Conservation (phyloP, 2,888 invertebrate species). For the Ichneumoninae sp. region DNA sequence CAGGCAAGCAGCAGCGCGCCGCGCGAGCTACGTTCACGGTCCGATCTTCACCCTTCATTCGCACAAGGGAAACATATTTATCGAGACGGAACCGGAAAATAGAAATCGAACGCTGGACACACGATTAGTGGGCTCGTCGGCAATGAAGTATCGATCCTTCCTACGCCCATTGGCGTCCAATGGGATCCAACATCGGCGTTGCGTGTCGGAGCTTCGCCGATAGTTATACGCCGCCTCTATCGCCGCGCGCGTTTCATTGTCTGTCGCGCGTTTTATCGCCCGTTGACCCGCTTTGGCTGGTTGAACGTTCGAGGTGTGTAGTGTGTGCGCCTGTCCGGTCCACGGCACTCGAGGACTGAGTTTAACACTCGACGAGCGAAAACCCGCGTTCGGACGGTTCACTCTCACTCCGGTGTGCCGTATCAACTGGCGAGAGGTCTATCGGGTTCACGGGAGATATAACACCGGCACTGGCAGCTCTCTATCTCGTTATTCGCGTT, state of each 20-base stretch:
- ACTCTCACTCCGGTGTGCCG: slow-evolving; percentile 11
- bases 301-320: slow-evolving; percentile 33
- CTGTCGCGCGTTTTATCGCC: slow-evolving; percentile 57
- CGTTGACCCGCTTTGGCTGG: slow-evolving; percentile 57
- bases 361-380: slow-evolving; percentile 59
- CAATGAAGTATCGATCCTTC: slow-evolving; percentile 38
- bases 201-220: background rate
- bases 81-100: background rate
- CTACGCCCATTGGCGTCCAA: background rate
- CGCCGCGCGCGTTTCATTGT: slow-evolving; percentile 27
- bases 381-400: slow-evolving; percentile 37
- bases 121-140: slow-evolving; percentile 27
- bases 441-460: slow-evolving; percentile 36
- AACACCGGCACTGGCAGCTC: slow-evolving; percentile 11
- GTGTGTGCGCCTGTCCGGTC: slow-evolving; percentile 44
- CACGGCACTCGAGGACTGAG: slow-evolving; percentile 49
- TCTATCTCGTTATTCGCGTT: slow-evolving; percentile 51
- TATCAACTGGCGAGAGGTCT: slow-evolving; percentile 21
- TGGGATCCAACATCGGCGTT: background rate
- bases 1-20: background rate
- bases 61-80: background rate
- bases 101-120: slow-evolving; percentile 7
- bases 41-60: background rate
- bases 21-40: background rate
- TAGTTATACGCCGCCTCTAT: slow-evolving; percentile 3